Percentiles rank a stretch among this genome's conserved stretches.
Conservation (phyloP, 2,888 invertebrate species). For the Nephrotoma guestfalica region DNA sequence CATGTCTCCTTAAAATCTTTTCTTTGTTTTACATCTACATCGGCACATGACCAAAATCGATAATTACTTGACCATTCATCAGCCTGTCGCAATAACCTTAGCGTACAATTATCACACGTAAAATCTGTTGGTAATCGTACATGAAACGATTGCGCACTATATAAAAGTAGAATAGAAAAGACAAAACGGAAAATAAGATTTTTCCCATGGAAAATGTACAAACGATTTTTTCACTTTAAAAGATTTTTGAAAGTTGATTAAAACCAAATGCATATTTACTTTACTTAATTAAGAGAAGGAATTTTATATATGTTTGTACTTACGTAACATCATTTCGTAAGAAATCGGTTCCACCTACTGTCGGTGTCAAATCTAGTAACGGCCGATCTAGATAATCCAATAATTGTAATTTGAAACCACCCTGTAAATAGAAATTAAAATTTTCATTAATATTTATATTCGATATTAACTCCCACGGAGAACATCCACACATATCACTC, state of each 20-base stretch:
- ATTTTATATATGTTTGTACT: slow-evolving; percentile 30
- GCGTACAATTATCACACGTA: slow-evolving; percentile 76
- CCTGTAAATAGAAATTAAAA: slow-evolving; percentile 42
- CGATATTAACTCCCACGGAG: background rate
- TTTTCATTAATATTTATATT: background rate
- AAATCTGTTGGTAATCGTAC: slow-evolving; percentile 70
- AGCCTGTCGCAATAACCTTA: slow-evolving; percentile 79
- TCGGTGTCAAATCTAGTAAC: slow-evolving; percentile 69
- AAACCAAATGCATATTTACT: background rate
- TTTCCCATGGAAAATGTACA: background rate
- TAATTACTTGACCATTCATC: slow-evolving; percentile 78
- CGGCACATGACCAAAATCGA: slow-evolving; percentile 91
- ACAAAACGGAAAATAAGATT: background rate
- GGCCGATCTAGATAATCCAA: slow-evolving; percentile 74
- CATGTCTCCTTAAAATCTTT: slow-evolving; percentile 72
- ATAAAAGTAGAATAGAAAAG: background rate
- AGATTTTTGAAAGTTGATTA: background rate
- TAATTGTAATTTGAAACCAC: slow-evolving; percentile 79
- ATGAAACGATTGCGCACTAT: slow-evolving; percentile 67
- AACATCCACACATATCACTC: background rate
- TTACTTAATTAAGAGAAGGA: background rate
- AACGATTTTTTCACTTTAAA: background rate
- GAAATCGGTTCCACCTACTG: slow-evolving; percentile 64
- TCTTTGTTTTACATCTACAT: slow-evolving; percentile 63
- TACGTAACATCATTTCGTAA: slow-evolving; percentile 76